Evolutionary conservation across 1,140 invertebrate species (phyloP).

Genomic region (Papilio machaon): DNA sequence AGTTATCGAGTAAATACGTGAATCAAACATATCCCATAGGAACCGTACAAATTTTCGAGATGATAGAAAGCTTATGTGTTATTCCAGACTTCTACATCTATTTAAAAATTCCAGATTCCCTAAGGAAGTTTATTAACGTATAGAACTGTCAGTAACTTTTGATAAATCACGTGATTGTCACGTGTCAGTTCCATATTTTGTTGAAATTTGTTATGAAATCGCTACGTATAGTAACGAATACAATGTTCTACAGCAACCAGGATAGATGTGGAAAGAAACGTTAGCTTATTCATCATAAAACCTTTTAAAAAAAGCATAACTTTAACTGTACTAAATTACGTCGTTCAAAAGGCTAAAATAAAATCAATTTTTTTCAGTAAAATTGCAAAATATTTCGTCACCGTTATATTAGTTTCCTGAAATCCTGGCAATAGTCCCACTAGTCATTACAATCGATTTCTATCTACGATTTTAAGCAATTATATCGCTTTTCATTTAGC

Average conservation of each 20-base stretch:
- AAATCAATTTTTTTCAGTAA: neutral
- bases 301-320: neutral
- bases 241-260: neutral
- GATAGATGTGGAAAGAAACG: neutral
- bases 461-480: constrained; percentile 7
- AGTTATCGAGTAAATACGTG: too few species aligned
- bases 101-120: too few species aligned
- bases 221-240: too few species aligned
- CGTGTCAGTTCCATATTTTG: too few species aligned
- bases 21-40: too few species aligned
- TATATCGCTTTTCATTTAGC: neutral
- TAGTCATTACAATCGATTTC: constrained; percentile 9
- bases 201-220: too few species aligned
- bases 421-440: constrained; percentile 26
- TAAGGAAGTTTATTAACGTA: too few species aligned
- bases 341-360: neutral
- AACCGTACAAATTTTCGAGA: too few species aligned
- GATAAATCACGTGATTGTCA: too few species aligned
- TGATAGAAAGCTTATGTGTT: too few species aligned
- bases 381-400: constrained; percentile 13
- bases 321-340: neutral
- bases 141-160: too few species aligned
- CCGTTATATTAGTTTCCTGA: constrained; percentile 17
- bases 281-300: neutral
- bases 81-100: too few species aligned